phyloP scores from a whole-genome alignment of 2,797 vertebrate species.

The Pachyuromys duprasi region DNA sequence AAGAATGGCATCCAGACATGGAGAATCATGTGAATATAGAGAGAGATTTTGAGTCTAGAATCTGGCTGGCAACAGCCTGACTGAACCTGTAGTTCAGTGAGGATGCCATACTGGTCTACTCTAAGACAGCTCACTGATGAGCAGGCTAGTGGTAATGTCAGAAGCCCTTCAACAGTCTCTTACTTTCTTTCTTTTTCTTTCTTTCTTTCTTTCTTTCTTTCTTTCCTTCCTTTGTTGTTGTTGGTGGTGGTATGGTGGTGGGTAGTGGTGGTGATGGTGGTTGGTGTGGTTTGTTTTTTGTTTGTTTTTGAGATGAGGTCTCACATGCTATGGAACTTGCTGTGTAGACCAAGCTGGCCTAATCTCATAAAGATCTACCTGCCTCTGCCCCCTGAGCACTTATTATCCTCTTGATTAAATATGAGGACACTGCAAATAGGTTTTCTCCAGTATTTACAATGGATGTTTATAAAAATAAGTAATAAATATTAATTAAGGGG shows the following conservation, averaged over 20 bases:
- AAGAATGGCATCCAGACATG: not conserved
- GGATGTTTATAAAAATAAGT: not conserved
- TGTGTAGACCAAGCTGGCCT: too few species aligned
- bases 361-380: not conserved
- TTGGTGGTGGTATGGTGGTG: not conserved
- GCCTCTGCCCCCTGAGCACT: not conserved
- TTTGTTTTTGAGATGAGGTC: not conserved
- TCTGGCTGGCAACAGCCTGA: not conserved
- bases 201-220: not conserved
- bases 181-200: not conserved
- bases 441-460: not conserved
- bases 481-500: not conserved
- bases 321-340: not conserved
- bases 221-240: not conserved
- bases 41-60: not conserved
- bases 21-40: not conserved
- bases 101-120: not conserved
- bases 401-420: not conserved
- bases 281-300: not conserved
- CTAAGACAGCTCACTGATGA: not conserved
- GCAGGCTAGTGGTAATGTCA: not conserved
- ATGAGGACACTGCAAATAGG: not conserved
- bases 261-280: not conserved
- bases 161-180: not conserved
- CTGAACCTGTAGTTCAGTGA: not conserved